Evolutionary conservation across 2,888 invertebrate genomes (phyloP).

Genomic region (Drosophila eohydei): DNA sequence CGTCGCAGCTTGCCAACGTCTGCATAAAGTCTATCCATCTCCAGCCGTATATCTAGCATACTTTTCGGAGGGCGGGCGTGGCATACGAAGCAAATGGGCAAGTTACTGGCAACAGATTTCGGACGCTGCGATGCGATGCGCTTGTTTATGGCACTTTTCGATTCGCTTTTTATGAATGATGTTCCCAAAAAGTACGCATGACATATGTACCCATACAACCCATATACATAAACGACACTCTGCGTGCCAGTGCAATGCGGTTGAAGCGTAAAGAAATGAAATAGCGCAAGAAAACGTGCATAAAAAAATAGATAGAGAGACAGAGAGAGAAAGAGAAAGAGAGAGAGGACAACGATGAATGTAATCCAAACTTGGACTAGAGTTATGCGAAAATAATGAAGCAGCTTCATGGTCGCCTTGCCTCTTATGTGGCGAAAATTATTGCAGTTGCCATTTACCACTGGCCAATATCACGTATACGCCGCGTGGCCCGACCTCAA

Average conservation of each 20-base stretch:
- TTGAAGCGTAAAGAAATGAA: conserved; percentile 27
- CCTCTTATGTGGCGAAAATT: conserved; percentile 37
- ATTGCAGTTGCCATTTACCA: conserved; percentile 33
- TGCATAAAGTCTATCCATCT: conserved; percentile 44
- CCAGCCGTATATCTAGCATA: conserved; percentile 34
- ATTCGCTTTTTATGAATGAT: conserved; percentile 25
- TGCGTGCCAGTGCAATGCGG: conserved; percentile 15
- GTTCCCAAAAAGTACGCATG: conserved; percentile 15
- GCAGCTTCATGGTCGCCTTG: conserved; percentile 26
- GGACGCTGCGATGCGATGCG: conserved; percentile 19
- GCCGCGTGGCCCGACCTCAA: conserved; percentile 4
- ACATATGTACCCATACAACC: conserved; percentile 12
- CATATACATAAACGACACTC: conserved; percentile 7
- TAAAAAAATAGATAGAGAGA: neutral
- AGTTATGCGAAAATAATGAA: conserved; percentile 64
- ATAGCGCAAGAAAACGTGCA: conserved; percentile 31
- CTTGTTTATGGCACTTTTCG: conserved; percentile 18
- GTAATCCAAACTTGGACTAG: conserved; percentile 9
- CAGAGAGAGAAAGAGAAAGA: neutral
- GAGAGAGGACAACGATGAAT: conserved; percentile 8
- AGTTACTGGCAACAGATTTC: conserved; percentile 61
- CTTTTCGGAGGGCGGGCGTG: conserved; percentile 14
- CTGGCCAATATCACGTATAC: conserved; percentile 23
- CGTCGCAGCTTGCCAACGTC: conserved; percentile 17
- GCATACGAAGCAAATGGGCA: conserved; percentile 16